phyloP scores from a whole-genome alignment of 2,113 vertebrate species.

The Barnardius zonarius region DNA sequence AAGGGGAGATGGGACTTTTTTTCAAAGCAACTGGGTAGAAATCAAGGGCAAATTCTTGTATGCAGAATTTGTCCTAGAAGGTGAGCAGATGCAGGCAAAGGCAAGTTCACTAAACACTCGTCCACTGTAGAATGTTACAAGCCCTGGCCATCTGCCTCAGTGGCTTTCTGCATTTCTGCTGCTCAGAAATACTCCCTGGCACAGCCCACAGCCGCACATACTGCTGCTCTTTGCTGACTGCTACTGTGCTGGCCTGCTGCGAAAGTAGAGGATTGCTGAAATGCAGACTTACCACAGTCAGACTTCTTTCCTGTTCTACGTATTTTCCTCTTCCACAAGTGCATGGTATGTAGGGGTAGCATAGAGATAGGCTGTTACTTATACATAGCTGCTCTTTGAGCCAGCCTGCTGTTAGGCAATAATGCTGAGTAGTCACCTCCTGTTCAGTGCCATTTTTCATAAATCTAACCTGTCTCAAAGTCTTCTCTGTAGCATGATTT shows the following conservation, averaged over 20 bases:
- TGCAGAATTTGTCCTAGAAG: not conserved
- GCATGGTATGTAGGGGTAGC: not conserved
- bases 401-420: not conserved
- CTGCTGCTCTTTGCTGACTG: not conserved
- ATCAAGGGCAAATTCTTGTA: not conserved
- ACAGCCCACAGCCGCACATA: not conserved
- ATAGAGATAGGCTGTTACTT: not conserved
- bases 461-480: not conserved
- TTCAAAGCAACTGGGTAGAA: not conserved
- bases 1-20: not conserved
- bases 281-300: not conserved
- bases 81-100: not conserved
- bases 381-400: not conserved
- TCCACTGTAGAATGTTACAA: not conserved
- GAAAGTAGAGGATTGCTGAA: not conserved
- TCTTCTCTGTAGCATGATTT: not conserved
- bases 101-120: not conserved
- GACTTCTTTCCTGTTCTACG: not conserved
- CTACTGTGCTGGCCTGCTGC: not conserved
- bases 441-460: not conserved
- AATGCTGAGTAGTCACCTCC: not conserved
- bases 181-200: not conserved
- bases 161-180: not conserved
- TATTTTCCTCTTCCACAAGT: not conserved
- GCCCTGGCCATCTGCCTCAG: not conserved